phyloP scores from a whole-genome alignment of 1,140 invertebrate species.

The Drosophila sucinea region DNA sequence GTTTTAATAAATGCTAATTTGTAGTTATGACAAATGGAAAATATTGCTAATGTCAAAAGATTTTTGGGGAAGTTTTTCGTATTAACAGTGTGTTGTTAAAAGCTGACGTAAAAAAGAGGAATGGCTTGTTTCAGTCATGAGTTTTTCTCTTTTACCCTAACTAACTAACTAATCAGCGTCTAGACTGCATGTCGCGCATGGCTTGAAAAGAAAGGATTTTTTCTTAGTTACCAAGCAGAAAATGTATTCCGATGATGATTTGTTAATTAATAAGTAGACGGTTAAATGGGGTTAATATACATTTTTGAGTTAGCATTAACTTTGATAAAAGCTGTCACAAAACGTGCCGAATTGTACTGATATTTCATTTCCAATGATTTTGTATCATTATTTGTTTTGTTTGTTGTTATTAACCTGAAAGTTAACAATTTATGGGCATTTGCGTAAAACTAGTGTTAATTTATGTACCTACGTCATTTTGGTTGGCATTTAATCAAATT shows the following conservation, averaged over 20 bases:
- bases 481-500: constrained; percentile 50
- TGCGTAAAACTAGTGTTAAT: constrained; percentile 54
- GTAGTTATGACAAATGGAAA: constrained; percentile 50
- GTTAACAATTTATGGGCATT: constrained; percentile 30
- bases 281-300: constrained; percentile 15
- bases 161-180: constrained; percentile 65
- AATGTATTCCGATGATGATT: constrained; percentile 2
- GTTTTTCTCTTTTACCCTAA: constrained; percentile 5
- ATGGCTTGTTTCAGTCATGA: constrained; percentile 16
- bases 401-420: constrained; percentile 14
- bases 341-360: not conserved
- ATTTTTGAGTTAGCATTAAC: not conserved
- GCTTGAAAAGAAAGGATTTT: constrained; percentile 24
- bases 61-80: constrained; percentile 68
- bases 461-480: constrained; percentile 60
- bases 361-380: not conserved
- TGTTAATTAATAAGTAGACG: constrained; percentile 8
- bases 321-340: not conserved
- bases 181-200: constrained; percentile 53
- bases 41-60: constrained; percentile 52
- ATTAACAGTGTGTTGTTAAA: constrained; percentile 69
- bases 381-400: not conserved
- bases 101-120: constrained; percentile 32
- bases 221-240: constrained; percentile 42
- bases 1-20: constrained; percentile 55